phyloP scores from a whole-genome alignment of 37 sponge, comb jelly and placozoan genomes.

The Ephydatia muelleri region DNA sequence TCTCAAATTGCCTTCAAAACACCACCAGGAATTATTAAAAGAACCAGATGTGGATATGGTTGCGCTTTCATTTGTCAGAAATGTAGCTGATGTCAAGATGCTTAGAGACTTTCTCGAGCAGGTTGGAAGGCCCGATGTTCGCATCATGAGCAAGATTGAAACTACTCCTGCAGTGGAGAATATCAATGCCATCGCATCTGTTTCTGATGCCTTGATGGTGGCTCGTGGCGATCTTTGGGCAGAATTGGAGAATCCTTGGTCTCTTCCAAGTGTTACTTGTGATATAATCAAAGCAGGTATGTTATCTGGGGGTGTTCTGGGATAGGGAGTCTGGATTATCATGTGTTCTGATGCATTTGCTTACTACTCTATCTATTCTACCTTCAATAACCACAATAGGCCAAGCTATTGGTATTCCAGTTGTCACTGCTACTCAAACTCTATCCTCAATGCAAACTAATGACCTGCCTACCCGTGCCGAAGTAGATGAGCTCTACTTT shows the following conservation, averaged over 20 bases:
- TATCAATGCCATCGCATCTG: not conserved
- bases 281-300: not conserved
- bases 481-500: not conserved
- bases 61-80: not conserved
- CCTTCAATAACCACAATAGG: not conserved
- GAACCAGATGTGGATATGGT: not conserved
- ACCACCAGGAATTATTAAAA: not conserved
- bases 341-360: not conserved
- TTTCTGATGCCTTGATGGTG: not conserved
- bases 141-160: not conserved
- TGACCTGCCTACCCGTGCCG: not conserved
- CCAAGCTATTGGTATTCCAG: slow-evolving; percentile 1
- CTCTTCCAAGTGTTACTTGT: not conserved
- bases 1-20: not conserved
- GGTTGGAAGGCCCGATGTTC: not conserved
- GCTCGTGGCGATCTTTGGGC: not conserved
- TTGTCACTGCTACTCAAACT: not conserved
- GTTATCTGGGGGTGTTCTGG: too few species aligned
- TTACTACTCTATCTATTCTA: not conserved
- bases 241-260: not conserved
- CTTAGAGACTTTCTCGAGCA: not conserved
- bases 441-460: slow-evolving; percentile 1
- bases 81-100: not conserved
- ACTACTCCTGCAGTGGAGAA: slow-evolving; percentile 1
- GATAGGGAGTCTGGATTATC: too few species aligned